These are phyloP conservation scores for Lathamus discolor DNA, from an alignment of 2,113 vertebrate species.

Conservation along the genomic window DNA sequence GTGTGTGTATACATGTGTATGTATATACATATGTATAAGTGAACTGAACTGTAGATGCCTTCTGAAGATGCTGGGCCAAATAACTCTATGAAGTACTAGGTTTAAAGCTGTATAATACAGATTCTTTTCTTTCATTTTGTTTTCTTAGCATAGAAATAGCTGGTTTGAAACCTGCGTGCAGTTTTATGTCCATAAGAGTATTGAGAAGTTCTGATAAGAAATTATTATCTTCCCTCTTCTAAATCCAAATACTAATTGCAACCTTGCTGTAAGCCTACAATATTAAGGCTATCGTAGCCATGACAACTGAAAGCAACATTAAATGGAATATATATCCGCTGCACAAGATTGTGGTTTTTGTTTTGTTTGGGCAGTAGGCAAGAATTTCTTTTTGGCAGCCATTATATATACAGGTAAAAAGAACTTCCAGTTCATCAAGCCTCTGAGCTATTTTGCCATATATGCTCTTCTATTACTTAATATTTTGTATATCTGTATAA, in stretches of 20 bases:
- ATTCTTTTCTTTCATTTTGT: background rate
- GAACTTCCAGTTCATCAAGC: background rate
- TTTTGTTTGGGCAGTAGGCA: conserved; percentile 7
- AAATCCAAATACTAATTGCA: conserved; percentile 82
- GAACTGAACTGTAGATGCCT: background rate
- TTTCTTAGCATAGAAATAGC: conserved; percentile 42
- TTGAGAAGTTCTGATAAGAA: conserved; percentile 73
- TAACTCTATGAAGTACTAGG: background rate
- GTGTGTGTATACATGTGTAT: accelerated
- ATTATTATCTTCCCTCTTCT: conserved; percentile 75
- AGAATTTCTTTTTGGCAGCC: conserved; percentile 19
- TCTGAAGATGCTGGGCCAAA: background rate
- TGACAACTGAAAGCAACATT: conserved; percentile 71
- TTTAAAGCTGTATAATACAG: conserved; percentile 31
- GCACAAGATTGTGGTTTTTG: background rate
- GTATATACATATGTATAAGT: background rate
- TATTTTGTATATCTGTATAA: conserved; percentile 52
- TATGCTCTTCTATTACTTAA: conserved; percentile 37
- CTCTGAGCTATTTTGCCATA: conserved; percentile 47
- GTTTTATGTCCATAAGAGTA: conserved; percentile 64
- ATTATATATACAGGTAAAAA: conserved; percentile 43
- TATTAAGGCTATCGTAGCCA: conserved; percentile 74
- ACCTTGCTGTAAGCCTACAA: conserved; percentile 73
- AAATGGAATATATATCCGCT: conserved; percentile 37
- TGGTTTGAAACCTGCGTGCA: conserved; percentile 55